Evolutionary conservation across 2,797 vertebrate genomes (phyloP), one percentile per base, ranked within the genome.

Genomic region (Toxotes lorentzi): DNA sequence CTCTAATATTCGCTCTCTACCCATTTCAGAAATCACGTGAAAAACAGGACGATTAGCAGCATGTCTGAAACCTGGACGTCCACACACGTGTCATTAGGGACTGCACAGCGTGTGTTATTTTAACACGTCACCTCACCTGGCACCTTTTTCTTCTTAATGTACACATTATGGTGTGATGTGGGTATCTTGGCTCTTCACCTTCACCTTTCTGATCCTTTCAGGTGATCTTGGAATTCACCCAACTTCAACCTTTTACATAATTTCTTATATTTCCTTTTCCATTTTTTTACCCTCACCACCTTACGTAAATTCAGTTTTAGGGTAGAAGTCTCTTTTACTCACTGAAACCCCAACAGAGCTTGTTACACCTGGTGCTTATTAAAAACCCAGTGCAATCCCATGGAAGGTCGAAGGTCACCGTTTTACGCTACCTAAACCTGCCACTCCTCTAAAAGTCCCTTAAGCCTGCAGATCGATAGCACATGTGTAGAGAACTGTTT

Each of bases 391-490:
- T 27, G 68, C 83, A 73, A 84, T 88, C 69, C 82, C 70, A 82
- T 71, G 69, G 73, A 9, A 71, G 88, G 88, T 86, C 84, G 90
- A 19, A 82, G 88, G 81, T 90, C 79, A 58, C 13, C 16, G 61
- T 88, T 92, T 90, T 91, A 91, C 0, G 85, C 88, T 90, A 92
- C 90, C 90, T 90, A 86, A 91, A 90, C 79, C 84, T 85, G 83
- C 87, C 80, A 72, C 85, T 73, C 77, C 87, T 85, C 88, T 80
- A 13, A 79, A 75, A 86, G 69, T 82, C 79, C 79, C 78, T 58
- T 77, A 87, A 89, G 82, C 80, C 84, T 5, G 66, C 74, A 88
- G 89, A 93, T 91, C 78, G 74, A 89, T 81, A 63, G 84, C 90
- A 93, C 16, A 89, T 92, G 91, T 90, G 84, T 0, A 45, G 23